phyloP scores from a whole-genome alignment of 2,888 invertebrate genomes.

The Ganaspis brasiliensis region DNA sequence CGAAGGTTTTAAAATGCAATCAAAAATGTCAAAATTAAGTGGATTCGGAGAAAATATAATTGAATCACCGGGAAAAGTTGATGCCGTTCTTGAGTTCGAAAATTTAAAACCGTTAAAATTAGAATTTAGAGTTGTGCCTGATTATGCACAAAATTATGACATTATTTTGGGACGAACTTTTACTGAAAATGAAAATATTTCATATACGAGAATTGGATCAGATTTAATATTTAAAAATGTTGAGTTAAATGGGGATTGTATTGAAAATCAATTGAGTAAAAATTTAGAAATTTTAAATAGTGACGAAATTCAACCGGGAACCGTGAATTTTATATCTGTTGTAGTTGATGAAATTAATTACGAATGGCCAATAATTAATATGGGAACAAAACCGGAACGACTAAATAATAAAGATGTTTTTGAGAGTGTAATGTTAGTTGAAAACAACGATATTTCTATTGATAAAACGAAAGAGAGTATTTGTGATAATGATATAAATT shows the following conservation, averaged over 20 bases:
- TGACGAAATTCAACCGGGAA: neutral
- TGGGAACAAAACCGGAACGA: neutral
- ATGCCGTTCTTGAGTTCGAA: conserved; percentile 22
- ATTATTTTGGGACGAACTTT: conserved; percentile 50
- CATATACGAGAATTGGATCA: conserved; percentile 27
- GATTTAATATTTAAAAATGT: conserved; percentile 45
- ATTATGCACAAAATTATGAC: too few species aligned
- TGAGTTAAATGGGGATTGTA: neutral
- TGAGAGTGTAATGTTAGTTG: neutral
- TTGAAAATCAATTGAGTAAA: neutral
- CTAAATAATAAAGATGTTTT: neutral
- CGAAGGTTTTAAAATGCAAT: conserved; percentile 25
- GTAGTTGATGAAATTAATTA: neutral
- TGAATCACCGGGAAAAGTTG: conserved; percentile 38
- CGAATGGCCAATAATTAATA: neutral
- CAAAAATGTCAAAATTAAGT: conserved; percentile 6
- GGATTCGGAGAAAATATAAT: conserved; percentile 31
- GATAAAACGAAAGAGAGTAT: neutral
- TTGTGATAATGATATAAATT: neutral
- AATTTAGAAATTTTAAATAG: neutral
- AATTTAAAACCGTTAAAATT: too few species aligned
- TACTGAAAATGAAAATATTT: conserved; percentile 31
- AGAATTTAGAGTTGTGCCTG: too few species aligned
- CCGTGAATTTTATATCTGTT: neutral
- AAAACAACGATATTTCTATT: neutral